Percentiles rank a stretch among this genome's conserved stretches.
phyloP scores from a whole-genome alignment of 2,113 vertebrate genomes.

The Labrus mixtus region DNA sequence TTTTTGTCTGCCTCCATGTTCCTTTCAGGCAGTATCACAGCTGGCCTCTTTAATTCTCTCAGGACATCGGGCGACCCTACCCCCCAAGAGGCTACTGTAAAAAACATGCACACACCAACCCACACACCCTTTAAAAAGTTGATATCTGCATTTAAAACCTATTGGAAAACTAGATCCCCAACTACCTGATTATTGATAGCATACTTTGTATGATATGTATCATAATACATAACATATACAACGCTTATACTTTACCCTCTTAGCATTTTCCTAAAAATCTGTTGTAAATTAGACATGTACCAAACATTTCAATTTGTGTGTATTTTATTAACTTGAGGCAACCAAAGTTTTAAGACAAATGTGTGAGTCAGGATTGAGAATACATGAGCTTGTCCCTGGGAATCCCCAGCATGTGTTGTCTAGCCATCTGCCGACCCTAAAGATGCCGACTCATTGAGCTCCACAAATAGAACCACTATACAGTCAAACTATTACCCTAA shows the following conservation, averaged over 20 bases:
- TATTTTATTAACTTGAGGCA: conserved; percentile 15
- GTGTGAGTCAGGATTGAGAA: conserved; percentile 46
- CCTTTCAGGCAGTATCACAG: conserved; percentile 94
- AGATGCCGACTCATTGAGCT: conserved; percentile 76
- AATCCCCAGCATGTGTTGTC: conserved; percentile 66
- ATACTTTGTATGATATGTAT: background rate
- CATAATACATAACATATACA: background rate
- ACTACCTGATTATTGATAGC: background rate
- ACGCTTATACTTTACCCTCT: background rate
- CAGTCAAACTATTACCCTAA: conserved; percentile 82
- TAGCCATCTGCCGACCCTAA: conserved; percentile 82
- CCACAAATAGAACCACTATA: conserved; percentile 76
- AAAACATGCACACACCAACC: conserved; percentile 48
- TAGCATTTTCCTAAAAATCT: background rate
- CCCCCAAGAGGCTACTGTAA: conserved; percentile 82
- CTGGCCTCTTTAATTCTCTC: conserved; percentile 91
- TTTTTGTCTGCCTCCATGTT: conserved; percentile 86
- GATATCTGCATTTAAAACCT: conserved; percentile 2
- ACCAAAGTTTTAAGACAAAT: conserved; percentile 30
- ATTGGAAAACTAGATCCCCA: background rate
- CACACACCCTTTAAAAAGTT: background rate
- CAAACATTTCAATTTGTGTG: background rate
- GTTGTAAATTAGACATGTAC: background rate
- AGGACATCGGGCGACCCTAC: conserved; percentile 76
- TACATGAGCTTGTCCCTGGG: conserved; percentile 54